Evolutionary conservation across 2,888 invertebrate species (phyloP), one percentile per base, ranked within the genome.

Genomic region (Lepidonotus clava): DNA sequence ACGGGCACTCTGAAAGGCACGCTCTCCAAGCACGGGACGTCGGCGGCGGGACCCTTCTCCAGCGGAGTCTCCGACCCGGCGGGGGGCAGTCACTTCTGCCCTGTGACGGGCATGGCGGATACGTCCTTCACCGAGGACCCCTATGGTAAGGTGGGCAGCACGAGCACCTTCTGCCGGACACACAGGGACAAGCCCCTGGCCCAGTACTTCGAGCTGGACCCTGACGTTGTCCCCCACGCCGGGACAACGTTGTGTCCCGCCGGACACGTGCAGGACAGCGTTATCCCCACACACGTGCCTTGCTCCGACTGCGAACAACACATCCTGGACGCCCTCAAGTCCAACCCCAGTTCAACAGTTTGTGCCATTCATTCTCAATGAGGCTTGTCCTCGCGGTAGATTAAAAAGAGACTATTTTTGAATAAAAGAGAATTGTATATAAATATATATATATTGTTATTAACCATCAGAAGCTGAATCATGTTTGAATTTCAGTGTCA

Each of bases 271-370:
- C 80, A 80, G 46, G 80, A 80, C 46, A 80, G 18, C 18, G 46
- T 80, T 28, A 80, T 80, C 41, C 80, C 80, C 32, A 80, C 80
- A 28, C 80, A 80, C 51, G 80, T 80, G 80, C 80, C 80, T 80
- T 80, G 80, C 24, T 0, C 24, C 46, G 80, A 80, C 46, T 80
- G 80, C 28, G 80, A 80, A 18, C 80, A 80, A 80, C 80, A 80
- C 51, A 80, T 80, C 14, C 28, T 80, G 18, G 80, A 80, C 46
- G 46, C 80, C 2, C 28, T 80, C 28, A 32, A 24, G 24, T 24
- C 46, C 28, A 46, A 24, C 14, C 80, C 41, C 8, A 34, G 46
- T 41, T 6, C 41, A 46, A 46, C 46, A 32, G 80, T 80, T 0
- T 80, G 80, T 46, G 80, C 80, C 46, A 80, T 80, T 80, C 80